Percentiles rank a stretch among this genome's conserved stretches.
Conservation (phyloP, 2,113 vertebrate genomes). For the Serilophus lunatus region DNA sequence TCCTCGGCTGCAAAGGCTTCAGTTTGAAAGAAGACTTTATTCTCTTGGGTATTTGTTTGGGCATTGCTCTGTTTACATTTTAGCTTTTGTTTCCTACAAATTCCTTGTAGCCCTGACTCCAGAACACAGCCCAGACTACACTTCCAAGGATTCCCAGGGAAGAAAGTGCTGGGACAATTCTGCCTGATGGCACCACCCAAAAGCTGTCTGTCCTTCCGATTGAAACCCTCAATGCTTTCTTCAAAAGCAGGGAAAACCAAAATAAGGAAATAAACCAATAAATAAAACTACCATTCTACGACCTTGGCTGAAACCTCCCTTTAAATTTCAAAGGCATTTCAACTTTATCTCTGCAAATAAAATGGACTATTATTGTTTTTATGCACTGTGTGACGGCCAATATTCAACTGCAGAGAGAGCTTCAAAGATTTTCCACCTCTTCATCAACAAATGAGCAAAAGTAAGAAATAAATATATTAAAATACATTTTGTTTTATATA, state of each 20-base stretch:
- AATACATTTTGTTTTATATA: background rate
- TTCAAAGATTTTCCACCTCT: background rate
- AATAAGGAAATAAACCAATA: background rate
- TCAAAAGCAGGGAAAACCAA: background rate
- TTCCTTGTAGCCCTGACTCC: background rate
- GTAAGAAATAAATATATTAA: background rate
- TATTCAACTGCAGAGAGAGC: background rate
- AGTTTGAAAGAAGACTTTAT: slow-evolving; percentile 28
- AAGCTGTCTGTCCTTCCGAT: background rate
- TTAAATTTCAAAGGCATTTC: background rate
- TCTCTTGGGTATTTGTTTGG: slow-evolving; percentile 37
- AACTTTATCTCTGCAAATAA: background rate
- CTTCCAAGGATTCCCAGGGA: background rate
- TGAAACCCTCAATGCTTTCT: background rate
- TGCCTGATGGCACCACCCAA: background rate
- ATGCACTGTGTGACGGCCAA: background rate
- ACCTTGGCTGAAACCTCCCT: background rate
- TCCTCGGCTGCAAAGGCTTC: slow-evolving; percentile 25
- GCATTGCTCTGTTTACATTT: background rate
- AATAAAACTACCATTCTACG: background rate
- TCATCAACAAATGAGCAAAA: background rate
- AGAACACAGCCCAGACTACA: background rate
- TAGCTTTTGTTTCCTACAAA: background rate
- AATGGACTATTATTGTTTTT: background rate
- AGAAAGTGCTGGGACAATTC: background rate